Evolutionary conservation across 2,888 invertebrate genomes (phyloP), one percentile per base, ranked within the genome.

Genomic region (Nomada ferruginata): DNA sequence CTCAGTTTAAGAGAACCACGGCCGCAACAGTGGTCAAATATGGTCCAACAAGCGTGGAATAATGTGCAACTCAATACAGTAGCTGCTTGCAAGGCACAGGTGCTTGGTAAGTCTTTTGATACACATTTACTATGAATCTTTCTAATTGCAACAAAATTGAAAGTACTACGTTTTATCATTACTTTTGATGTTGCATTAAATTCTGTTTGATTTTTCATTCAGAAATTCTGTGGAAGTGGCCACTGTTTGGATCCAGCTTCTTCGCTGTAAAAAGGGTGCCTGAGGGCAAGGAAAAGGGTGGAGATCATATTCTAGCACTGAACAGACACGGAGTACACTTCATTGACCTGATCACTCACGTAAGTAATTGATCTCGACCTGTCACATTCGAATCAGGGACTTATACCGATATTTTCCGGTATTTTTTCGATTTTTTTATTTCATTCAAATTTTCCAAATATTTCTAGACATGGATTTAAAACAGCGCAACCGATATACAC

Each of bases 191-290:
- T 29, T 36, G 7, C 26, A 61, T 61, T 63, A 55, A 76, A 74
- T 77, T 36, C 61, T 63, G 18, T 50, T 93, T 95, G 68, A 47
- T 47, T 15, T 11, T 13, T 47, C 47, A 13, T 7, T 7, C 95
- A 96, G 97, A 98, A 95, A 97, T 98, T 70, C 94, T 99, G 44
- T 98, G 98, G 85, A 96, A 97, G 91, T 99, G 99, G 99, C 97
- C 98, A 63, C 95, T 99, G 75, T 99, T 99, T 94, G 99, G 99
- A 20, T 98, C 99, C 84, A 98, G 98, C 89, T 99, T 99, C 96
- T 99, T 99, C 95, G 98, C 98, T 20, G 98, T 99, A 72, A 98
- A 97, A 90, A 95, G 97, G 90, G 97, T 97, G 52, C 95, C 95
- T 91, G 94, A 95, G 77, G 96, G 96, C 72, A 97, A 96, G 86